A percentile compares a stretch with the other conserved stretches of the same genome.
Evolutionary conservation across 2,888 invertebrate species (phyloP).

Genomic region (Archips xylosteana): DNA sequence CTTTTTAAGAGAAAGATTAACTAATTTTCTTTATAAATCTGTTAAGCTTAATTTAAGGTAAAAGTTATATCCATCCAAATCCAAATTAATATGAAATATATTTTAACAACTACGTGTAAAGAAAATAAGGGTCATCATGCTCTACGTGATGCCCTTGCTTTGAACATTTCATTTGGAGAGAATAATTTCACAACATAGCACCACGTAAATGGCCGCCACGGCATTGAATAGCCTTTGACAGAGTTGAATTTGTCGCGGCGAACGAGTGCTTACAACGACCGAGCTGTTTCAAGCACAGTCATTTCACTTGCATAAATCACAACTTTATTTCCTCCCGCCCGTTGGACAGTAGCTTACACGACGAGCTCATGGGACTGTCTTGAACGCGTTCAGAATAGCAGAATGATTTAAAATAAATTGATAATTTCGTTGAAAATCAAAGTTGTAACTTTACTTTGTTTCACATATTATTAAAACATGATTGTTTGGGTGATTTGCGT

Average conservation of each 20-base stretch:
- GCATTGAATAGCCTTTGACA: constrained; percentile 46
- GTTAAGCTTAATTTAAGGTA: too few species aligned
- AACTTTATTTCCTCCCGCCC: constrained; percentile 68
- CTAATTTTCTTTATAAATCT: too few species aligned
- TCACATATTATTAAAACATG: too few species aligned
- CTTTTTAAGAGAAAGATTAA: too few species aligned
- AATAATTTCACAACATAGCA: constrained; percentile 13
- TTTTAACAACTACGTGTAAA: too few species aligned
- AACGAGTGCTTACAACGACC: constrained; percentile 52
- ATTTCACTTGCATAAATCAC: constrained; percentile 71
- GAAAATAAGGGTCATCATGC: not conserved
- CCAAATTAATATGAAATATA: too few species aligned
- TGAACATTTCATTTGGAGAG: not conserved
- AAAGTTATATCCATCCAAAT: too few species aligned
- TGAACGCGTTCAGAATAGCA: constrained; percentile 21
- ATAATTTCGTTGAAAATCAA: not conserved
- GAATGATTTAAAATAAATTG: constrained; percentile 13
- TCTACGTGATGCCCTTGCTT: not conserved
- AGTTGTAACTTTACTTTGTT: too few species aligned
- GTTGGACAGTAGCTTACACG: constrained; percentile 52
- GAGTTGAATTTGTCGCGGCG: constrained; percentile 55
- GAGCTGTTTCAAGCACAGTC: constrained; percentile 64
- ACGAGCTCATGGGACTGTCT: constrained; percentile 51
- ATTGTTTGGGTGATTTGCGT: too few species aligned
- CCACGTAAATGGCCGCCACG: constrained; percentile 21